Percentiles rank a stretch among this genome's conserved stretches.
Conservation (phyloP, 2,888 invertebrate species). For the Oscheius sp. region DNA sequence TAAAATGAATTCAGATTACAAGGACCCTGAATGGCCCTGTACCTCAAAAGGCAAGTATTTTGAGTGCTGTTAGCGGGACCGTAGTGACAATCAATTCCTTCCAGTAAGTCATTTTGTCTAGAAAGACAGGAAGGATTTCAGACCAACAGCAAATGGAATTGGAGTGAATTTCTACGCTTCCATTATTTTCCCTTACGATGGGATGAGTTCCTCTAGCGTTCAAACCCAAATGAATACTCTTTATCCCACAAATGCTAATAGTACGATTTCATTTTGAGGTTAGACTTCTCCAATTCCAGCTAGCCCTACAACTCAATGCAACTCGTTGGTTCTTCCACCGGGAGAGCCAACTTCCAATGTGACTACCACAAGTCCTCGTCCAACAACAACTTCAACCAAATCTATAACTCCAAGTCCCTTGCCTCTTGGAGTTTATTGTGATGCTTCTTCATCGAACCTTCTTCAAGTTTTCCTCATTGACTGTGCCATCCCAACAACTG, state of each 20-base stretch:
- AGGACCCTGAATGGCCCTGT: background rate
- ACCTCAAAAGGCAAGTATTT: background rate
- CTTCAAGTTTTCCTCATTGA: conserved; percentile 19
- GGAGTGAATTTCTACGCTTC: conserved; percentile 11
- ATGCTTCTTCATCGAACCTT: background rate
- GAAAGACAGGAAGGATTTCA: background rate
- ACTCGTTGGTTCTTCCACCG: background rate
- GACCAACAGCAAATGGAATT: background rate
- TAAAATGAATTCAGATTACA: background rate
- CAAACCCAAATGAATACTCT: conserved; percentile 12
- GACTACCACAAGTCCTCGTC: background rate
- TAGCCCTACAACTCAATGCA: conserved; percentile 13
- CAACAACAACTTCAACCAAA: background rate
- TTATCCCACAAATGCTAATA: conserved; percentile 1
- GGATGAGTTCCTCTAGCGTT: background rate
- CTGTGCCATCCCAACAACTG: conserved; percentile 6
- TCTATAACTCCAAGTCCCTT: too few species aligned
- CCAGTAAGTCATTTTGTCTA: conserved; percentile 3
- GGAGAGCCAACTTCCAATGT: background rate
- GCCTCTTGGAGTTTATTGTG: conserved; percentile 14
- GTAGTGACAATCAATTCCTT: conserved; percentile 10
- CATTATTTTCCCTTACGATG: conserved; percentile 16
- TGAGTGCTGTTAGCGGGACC: background rate
- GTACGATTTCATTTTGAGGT: background rate
- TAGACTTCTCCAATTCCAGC: background rate